Percentiles rank a stretch among this genome's conserved stretches.
These are phyloP conservation scores for Delichon dasypus DNA, from an alignment of 2,797 vertebrate species.

Conservation along the genomic window DNA sequence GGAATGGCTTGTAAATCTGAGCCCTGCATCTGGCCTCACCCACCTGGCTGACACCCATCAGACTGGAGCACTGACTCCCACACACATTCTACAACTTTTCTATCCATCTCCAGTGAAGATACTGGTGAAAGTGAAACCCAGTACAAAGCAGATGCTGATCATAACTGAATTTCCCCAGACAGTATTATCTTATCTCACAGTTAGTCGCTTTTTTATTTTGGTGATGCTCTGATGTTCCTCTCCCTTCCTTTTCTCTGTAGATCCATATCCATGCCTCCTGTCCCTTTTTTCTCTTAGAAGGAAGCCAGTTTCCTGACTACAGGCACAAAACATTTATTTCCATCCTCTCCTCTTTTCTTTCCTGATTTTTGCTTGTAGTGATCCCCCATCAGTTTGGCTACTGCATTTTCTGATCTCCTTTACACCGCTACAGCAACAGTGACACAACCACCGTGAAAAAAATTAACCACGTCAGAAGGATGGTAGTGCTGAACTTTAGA, in stretches of 20 bases:
- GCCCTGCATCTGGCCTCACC: not conserved
- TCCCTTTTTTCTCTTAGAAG: conserved; percentile 1
- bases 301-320: not conserved
- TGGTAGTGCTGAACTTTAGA: not conserved
- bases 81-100: not conserved
- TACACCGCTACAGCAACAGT: not conserved
- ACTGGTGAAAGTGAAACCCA: not conserved
- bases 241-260: not conserved
- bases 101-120: not conserved
- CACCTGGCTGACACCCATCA: not conserved
- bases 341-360: not conserved
- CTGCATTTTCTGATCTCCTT: not conserved
- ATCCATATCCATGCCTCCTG: not conserved
- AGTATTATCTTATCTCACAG: conserved; percentile 15
- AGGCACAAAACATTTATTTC: not conserved
- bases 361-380: not conserved
- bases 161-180: not conserved
- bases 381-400: not conserved
- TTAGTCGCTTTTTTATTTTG: conserved; percentile 24
- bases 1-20: not conserved
- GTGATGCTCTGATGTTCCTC: not conserved
- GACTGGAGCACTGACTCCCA: not conserved
- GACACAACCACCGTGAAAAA: not conserved
- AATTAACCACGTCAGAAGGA: not conserved
- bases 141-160: conserved; percentile 25